Base-by-base conservation (phyloP, 2,113 vertebrate species). In the Aix galericulata region DNA sequence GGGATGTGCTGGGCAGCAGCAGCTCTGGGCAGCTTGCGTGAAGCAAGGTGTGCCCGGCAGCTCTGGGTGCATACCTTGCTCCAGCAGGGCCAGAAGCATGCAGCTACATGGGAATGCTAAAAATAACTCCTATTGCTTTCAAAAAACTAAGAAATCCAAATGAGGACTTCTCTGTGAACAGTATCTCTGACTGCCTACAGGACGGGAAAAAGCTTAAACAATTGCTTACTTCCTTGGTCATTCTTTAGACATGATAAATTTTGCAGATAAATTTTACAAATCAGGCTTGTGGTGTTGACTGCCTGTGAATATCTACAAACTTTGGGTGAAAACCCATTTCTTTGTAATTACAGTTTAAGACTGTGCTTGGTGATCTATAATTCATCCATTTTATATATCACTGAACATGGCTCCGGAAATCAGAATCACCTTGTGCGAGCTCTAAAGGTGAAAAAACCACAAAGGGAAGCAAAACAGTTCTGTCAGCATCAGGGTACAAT, bases 361-460 rank as follows among this genome's bases (percentile, higher is more conserved):
- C 5, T 82, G 63, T 60, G 25, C 26, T 77, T 75, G 40, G 34
- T 68, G 21, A 80, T 60, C n/a, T 75, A 66, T 36, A 82, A 85
- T 79, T 89, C 31, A 79, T 62, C 46, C 31, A 48, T 88, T 86
- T 86, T 32, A 56, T n/a, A 8, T 84, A 58, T 26, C 46, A 52
- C 18, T 63, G 55, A 50, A 50, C 3, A 36, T 62, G 18, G 21
- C 32, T 88, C 52, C 22, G 25, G 29, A 17, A 72, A 72, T 64
- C 76, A 60, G 85, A 86, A 63, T 87, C 66, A 86, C 73, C 59
- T 81, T 76, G 44, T 22, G 31, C 8, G 46, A 82, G 32, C 75
- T 68, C 86, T 91, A 77, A 95, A 96, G 86, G 94, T 82, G 80
- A 88, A 92, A 94, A 95, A 93, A 38, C 83, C 95, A 93, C 94